Evolutionary conservation across 2,113 vertebrate species (phyloP).

Genomic region (Lepus timidus): DNA sequence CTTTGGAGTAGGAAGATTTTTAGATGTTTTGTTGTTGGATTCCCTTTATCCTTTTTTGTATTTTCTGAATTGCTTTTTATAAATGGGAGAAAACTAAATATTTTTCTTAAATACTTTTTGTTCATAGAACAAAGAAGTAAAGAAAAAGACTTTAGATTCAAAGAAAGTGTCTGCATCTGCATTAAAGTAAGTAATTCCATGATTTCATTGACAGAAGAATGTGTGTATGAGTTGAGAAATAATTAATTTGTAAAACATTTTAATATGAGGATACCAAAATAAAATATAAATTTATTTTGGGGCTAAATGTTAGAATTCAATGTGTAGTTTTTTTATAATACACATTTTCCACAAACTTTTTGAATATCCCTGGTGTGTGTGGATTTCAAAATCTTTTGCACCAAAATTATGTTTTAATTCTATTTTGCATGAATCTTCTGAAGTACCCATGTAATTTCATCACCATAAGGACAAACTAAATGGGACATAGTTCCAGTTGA

Average conservation of each 20-base stretch:
- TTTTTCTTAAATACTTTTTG: conserved; percentile 63
- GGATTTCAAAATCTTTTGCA: neutral
- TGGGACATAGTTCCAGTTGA: neutral
- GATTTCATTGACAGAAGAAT: conserved; percentile 15
- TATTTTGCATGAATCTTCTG: too few species aligned
- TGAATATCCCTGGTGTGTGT: too few species aligned
- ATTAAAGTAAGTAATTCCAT: conserved; percentile 80
- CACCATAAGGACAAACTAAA: conserved; percentile 4
- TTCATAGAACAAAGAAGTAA: conserved; percentile 83
- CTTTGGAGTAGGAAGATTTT: conserved; percentile 1
- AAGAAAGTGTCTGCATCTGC: conserved; percentile 72
- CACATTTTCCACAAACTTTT: too few species aligned
- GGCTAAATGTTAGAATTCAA: too few species aligned
- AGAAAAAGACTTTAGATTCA: conserved; percentile 69
- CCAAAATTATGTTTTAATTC: conserved; percentile 7
- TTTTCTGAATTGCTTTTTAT: conserved; percentile 53
- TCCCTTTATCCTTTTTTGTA: neutral
- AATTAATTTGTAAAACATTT: neutral
- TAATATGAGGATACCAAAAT: too few species aligned
- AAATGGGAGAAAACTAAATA: conserved; percentile 31
- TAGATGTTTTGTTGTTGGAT: neutral
- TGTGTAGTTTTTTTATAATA: too few species aligned
- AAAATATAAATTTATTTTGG: too few species aligned
- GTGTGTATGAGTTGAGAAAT: neutral
- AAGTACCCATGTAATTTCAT: neutral